phyloP scores from a whole-genome alignment of 2,888 invertebrate genomes.

The Cantharis rustica region DNA sequence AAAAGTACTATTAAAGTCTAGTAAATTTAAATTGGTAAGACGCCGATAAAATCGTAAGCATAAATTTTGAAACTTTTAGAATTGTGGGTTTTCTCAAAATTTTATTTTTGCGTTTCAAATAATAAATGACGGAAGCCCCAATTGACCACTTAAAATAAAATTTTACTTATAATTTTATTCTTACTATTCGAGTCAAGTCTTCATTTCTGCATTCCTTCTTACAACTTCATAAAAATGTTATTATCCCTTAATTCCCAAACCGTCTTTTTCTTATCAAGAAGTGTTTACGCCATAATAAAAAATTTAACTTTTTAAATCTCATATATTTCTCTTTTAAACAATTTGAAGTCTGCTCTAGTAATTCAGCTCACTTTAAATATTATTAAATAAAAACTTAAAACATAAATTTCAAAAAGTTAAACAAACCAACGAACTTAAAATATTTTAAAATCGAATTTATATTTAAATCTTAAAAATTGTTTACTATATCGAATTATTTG shows the following conservation, averaged over 20 bases:
- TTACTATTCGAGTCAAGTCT: conserved; percentile 14
- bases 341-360: not conserved
- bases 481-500: too few species aligned
- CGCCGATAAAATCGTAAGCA: not conserved
- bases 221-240: conserved; percentile 14
- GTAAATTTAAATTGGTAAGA: not conserved
- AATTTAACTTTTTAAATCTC: not conserved
- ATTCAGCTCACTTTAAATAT: too few species aligned
- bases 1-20: conserved; percentile 14
- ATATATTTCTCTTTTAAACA: not conserved
- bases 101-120: not conserved
- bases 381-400: too few species aligned
- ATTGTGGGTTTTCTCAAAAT: not conserved
- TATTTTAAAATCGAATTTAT: too few species aligned
- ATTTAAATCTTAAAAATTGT: too few species aligned
- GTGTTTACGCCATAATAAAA: not conserved
- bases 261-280: conserved; percentile 2
- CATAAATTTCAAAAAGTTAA: too few species aligned
- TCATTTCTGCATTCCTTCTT: conserved; percentile 9
- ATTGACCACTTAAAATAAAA: conserved; percentile 11
- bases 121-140: conserved; percentile 4
- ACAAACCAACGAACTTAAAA: too few species aligned
- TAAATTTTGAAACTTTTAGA: not conserved
- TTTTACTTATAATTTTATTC: conserved; percentile 7
- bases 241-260: conserved; percentile 16